Conservation (phyloP, 2,888 invertebrate species). For the Hirtodrosophila duncani region DNA sequence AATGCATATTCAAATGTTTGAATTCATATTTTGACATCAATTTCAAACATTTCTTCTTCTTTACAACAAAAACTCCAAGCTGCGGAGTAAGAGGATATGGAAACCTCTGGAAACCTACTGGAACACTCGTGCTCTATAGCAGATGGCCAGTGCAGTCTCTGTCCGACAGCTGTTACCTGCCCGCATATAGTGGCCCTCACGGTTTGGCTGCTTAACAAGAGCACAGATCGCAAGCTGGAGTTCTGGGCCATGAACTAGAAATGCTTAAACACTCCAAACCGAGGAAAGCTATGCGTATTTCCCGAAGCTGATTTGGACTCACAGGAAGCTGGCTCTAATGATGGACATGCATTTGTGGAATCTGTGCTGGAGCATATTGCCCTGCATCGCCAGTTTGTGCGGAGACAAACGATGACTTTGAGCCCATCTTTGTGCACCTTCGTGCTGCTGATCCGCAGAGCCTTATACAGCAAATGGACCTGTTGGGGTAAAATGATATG, state of each 20-base stretch:
- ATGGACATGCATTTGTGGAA: constrained; percentile 68
- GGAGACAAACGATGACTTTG: constrained; percentile 74
- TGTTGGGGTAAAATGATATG: constrained; percentile 68
- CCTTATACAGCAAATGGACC: constrained; percentile 75
- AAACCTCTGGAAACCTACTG: too few relatives aligned
- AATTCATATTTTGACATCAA: too few relatives aligned
- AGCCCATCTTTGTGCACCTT: constrained; percentile 75
- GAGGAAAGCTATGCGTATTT: constrained; percentile 57
- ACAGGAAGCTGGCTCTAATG: constrained; percentile 48
- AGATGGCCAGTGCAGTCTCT: too few relatives aligned
- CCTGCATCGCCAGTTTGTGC: constrained; percentile 75
- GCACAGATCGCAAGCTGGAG: constrained; percentile 55
- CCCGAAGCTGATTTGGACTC: constrained; percentile 64
- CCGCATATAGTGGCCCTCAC: constrained; percentile 72
- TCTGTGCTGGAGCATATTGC: constrained; percentile 73
- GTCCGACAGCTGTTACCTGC: too few relatives aligned
- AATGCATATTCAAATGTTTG: too few relatives aligned
- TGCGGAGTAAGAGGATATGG: too few relatives aligned
- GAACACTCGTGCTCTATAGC: too few relatives aligned
- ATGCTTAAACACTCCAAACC: constrained; percentile 57
- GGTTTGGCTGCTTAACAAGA: constrained; percentile 75
- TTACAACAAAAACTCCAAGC: too few relatives aligned
- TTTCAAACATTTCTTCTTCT: too few relatives aligned
- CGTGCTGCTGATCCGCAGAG: constrained; percentile 71
- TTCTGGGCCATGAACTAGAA: constrained; percentile 75